phyloP scores from a whole-genome alignment of 2,888 invertebrate species.

The Panorpa germanica region DNA sequence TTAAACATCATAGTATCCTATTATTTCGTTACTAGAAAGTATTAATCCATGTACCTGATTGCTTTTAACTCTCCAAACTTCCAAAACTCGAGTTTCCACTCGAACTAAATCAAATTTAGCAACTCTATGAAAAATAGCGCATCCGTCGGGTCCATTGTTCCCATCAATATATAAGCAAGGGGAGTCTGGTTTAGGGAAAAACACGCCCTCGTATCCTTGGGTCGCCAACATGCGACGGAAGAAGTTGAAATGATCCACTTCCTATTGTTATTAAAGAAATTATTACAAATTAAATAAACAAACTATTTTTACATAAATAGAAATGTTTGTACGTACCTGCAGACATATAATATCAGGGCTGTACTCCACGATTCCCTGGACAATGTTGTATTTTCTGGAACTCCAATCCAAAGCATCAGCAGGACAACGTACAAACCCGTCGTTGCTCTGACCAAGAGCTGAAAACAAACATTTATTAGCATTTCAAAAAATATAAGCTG shows the following conservation, averaged over 20 bases:
- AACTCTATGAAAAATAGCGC: slow-evolving; percentile 50
- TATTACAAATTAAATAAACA: neutral
- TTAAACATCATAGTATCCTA: neutral
- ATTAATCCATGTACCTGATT: slow-evolving; percentile 33
- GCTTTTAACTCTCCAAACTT: slow-evolving; percentile 55
- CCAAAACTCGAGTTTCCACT: slow-evolving; percentile 36
- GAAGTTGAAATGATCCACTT: slow-evolving; percentile 58
- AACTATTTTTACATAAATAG: slow-evolving; percentile 3
- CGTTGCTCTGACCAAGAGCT: slow-evolving; percentile 51
- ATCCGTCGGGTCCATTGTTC: slow-evolving; percentile 62
- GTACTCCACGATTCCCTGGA: slow-evolving; percentile 49
- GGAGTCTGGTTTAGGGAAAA: slow-evolving; percentile 59
- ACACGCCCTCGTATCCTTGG: slow-evolving; percentile 46
- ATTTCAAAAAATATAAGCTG: slow-evolving; percentile 13
- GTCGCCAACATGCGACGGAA: slow-evolving; percentile 37
- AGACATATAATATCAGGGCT: slow-evolving; percentile 52
- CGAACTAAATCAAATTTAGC: slow-evolving; percentile 38
- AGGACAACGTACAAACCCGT: slow-evolving; percentile 53
- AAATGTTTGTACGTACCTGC: slow-evolving; percentile 27
- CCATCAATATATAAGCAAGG: slow-evolving; percentile 52
- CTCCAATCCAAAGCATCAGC: slow-evolving; percentile 50
- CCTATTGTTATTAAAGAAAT: slow-evolving; percentile 24
- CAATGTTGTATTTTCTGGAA: slow-evolving; percentile 39
- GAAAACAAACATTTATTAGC: too few relatives aligned
- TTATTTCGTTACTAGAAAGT: neutral